Evolutionary conservation across 2,113 vertebrate genomes (phyloP).

Genomic region (Ochotona curzoniae): DNA sequence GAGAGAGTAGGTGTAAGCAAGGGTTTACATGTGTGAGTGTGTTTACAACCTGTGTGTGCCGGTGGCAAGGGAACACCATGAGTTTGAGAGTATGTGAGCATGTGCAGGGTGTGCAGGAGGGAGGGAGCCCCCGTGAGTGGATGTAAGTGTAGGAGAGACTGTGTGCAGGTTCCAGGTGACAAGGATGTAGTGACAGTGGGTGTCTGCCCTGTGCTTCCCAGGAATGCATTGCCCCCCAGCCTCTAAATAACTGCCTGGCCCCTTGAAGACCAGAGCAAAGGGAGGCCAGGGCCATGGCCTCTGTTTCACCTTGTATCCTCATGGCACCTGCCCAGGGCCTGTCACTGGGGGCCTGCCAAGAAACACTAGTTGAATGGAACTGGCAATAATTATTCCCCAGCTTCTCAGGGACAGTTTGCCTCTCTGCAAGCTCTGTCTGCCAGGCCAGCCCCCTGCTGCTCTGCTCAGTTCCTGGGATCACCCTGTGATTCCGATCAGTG

Average conservation of each 20-base stretch:
- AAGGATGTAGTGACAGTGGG: neutral
- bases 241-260: neutral
- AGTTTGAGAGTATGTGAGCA: neutral
- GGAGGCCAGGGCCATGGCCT: neutral
- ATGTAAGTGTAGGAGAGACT: neutral
- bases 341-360: neutral
- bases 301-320: neutral
- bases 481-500: neutral
- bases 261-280: neutral
- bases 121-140: neutral
- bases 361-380: neutral
- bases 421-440: neutral
- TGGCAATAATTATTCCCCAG: neutral
- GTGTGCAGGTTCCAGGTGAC: neutral
- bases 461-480: neutral
- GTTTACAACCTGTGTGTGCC: neutral
- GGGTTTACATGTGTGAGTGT: neutral
- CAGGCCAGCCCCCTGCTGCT: neutral
- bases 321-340: neutral
- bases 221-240: neutral
- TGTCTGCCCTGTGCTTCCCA: neutral
- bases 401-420: neutral
- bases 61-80: neutral
- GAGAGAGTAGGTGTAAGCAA: neutral
- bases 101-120: neutral